These are phyloP conservation scores for Apodemus agrarius DNA, from an alignment of 2,797 vertebrate species.

Conservation along the genomic window DNA sequence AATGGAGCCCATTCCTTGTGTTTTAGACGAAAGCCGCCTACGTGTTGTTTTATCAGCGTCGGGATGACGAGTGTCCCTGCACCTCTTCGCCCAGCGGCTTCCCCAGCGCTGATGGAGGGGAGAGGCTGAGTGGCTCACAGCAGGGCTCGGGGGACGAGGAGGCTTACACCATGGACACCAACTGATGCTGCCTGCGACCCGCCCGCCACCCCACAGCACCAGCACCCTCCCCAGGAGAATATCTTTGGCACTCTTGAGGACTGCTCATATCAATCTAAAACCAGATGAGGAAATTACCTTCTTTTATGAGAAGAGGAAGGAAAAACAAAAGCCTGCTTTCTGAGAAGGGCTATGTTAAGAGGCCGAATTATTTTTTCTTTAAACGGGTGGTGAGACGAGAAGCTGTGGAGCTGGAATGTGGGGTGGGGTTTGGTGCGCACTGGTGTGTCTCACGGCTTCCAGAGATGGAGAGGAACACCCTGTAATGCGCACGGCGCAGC, in stretches of 20 bases:
- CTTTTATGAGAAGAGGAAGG: slow-evolving; percentile 62
- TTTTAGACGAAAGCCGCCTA: slow-evolving; percentile 97
- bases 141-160: slow-evolving; percentile 84
- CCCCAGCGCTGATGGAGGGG: slow-evolving; percentile 42
- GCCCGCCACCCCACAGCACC: slow-evolving; percentile 32
- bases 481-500: background rate
- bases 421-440: background rate
- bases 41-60: slow-evolving; percentile 95
- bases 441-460: background rate
- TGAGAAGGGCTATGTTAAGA: slow-evolving; percentile 71
- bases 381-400: slow-evolving; percentile 64
- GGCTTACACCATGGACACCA: slow-evolving; percentile 87
- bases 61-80: slow-evolving; percentile 69
- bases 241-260: slow-evolving; percentile 45
- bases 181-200: slow-evolving; percentile 76
- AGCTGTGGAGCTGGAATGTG: background rate
- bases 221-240: slow-evolving; percentile 65
- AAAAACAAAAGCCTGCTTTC: slow-evolving; percentile 59
- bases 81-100: background rate
- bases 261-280: slow-evolving; percentile 48
- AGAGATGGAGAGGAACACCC: background rate
- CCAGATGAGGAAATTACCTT: slow-evolving; percentile 62
- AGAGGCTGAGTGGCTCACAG: slow-evolving; percentile 16
- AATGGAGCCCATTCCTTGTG: slow-evolving; percentile 46
- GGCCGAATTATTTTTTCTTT: slow-evolving; percentile 74